Conservation (phyloP, 2,888 invertebrate species). For the Pseudoips prasinana region DNA sequence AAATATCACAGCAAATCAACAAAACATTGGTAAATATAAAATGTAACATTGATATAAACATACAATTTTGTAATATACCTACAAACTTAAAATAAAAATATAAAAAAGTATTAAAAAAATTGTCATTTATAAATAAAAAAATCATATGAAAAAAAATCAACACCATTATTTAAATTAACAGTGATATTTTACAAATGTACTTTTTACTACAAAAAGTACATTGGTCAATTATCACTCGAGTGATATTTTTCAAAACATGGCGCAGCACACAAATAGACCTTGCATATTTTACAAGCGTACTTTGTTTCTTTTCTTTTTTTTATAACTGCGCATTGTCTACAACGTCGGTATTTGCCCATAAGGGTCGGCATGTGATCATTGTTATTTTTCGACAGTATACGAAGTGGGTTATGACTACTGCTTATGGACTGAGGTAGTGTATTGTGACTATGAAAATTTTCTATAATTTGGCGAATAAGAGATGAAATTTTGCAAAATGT, state of each 20-base stretch:
- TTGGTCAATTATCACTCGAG: constrained; percentile 8
- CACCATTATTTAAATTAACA: constrained; percentile 12
- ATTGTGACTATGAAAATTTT: constrained; percentile 12
- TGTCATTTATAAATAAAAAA: constrained; percentile 11
- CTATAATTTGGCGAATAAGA: constrained; percentile 16
- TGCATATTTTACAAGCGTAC: constrained; percentile 16
- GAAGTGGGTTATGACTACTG: constrained; percentile 11
- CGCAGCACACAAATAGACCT: constrained; percentile 16
- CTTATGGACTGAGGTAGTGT: constrained; percentile 6
- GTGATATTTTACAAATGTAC: constrained; percentile 9
- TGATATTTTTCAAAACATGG: constrained; percentile 14
- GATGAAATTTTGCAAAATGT: constrained; percentile 12
- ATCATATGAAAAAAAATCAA: constrained; percentile 9
- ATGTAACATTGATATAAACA: constrained; percentile 10
- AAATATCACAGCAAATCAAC: constrained; percentile 11
- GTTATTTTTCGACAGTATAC: constrained; percentile 9
- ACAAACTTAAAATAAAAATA: constrained; percentile 9
- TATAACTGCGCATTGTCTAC: constrained; percentile 15
- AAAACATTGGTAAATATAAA: constrained; percentile 10
- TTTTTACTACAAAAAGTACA: constrained; percentile 9
- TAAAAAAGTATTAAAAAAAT: constrained; percentile 9
- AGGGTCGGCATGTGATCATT: constrained; percentile 13
- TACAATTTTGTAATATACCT: constrained; percentile 10
- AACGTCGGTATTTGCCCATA: constrained; percentile 12
- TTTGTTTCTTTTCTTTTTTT: constrained; percentile 15